Conservation (phyloP, 2,888 invertebrate genomes). For the Gibbula magus region DNA sequence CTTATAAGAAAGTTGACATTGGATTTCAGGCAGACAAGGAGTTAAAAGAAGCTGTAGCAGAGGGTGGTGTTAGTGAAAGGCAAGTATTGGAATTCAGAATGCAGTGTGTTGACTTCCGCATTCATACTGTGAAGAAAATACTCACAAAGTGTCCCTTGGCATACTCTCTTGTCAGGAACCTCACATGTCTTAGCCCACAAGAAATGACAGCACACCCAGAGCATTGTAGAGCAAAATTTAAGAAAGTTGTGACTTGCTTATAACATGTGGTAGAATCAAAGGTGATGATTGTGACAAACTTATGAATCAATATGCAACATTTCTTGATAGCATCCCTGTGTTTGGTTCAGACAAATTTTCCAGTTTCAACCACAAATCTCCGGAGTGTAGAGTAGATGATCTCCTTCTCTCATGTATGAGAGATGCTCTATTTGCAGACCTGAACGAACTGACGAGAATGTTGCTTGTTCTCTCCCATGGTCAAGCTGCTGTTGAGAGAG, state of each 20-base stretch:
- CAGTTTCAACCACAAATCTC: too few species aligned
- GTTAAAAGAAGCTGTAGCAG: constrained; percentile 23
- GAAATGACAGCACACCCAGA: constrained; percentile 27
- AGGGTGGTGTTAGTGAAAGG: constrained; percentile 29
- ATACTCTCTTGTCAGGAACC: constrained; percentile 30
- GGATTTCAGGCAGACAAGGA: constrained; percentile 30
- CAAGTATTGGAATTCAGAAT: constrained; percentile 33
- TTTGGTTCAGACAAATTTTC: too few species aligned
- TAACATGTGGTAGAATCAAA: too few species aligned
- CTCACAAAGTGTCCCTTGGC: constrained; percentile 29
- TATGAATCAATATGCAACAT: too few species aligned
- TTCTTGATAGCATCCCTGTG: too few species aligned
- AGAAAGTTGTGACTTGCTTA: too few species aligned
- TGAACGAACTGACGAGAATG: too few species aligned
- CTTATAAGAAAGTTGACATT: constrained; percentile 32
- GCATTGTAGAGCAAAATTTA: too few species aligned
- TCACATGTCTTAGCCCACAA: constrained; percentile 31
- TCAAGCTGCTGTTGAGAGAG: constrained; percentile 51
- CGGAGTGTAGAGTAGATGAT: too few species aligned
- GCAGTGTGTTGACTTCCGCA: constrained; percentile 27
- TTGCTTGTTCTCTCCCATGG: constrained; percentile 50
- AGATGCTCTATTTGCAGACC: too few species aligned
- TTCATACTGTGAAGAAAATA: constrained; percentile 21
- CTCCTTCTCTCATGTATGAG: too few species aligned
- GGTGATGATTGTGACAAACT: too few species aligned